Evolutionary conservation across 2,888 invertebrate genomes (phyloP).

Genomic region (Fragum whitleyi): DNA sequence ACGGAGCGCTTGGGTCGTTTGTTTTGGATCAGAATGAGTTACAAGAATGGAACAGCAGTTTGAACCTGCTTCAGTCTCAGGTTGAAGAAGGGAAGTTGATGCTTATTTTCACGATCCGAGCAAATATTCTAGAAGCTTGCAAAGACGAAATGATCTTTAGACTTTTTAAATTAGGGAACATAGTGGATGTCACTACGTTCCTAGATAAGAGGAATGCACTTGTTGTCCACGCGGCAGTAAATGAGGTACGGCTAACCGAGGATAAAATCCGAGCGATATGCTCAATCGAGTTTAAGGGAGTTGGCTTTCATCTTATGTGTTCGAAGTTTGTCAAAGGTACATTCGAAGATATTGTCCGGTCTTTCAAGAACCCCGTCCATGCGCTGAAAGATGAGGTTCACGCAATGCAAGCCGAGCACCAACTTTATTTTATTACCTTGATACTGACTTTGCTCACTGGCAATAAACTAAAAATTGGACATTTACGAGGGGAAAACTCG

Average conservation of each 20-base stretch:
- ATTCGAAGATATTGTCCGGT: conserved; percentile 9
- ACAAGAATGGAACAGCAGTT: conserved; percentile 9
- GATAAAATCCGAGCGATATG: conserved; percentile 11
- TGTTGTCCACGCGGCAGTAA: conserved; percentile 6
- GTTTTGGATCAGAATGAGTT: neutral
- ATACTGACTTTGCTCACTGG: conserved; percentile 5
- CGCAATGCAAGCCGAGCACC: conserved; percentile 3
- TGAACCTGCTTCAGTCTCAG: neutral
- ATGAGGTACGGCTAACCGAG: conserved; percentile 10
- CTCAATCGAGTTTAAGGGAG: conserved; percentile 6
- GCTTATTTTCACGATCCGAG: conserved; percentile 19
- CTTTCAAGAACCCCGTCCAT: conserved; percentile 15
- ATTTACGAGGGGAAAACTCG: neutral
- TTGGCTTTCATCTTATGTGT: conserved; percentile 14
- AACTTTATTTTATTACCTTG: neutral
- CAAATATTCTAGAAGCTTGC: conserved; percentile 7
- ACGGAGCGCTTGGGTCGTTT: neutral
- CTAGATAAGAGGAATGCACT: conserved; percentile 13
- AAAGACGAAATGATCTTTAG: conserved; percentile 3
- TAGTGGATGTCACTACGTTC: conserved; percentile 9
- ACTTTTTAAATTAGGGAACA: conserved; percentile 4
- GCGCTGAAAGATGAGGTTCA: conserved; percentile 15
- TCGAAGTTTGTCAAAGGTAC: conserved; percentile 14
- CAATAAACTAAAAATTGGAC: neutral
- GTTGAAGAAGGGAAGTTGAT: conserved; percentile 12